Evolutionary conservation across 30 jellyfish, hydroid and myxozoan species (phyloP), one percentile per base, ranked within the genome.

Genomic region (Aurelia sp.): DNA sequence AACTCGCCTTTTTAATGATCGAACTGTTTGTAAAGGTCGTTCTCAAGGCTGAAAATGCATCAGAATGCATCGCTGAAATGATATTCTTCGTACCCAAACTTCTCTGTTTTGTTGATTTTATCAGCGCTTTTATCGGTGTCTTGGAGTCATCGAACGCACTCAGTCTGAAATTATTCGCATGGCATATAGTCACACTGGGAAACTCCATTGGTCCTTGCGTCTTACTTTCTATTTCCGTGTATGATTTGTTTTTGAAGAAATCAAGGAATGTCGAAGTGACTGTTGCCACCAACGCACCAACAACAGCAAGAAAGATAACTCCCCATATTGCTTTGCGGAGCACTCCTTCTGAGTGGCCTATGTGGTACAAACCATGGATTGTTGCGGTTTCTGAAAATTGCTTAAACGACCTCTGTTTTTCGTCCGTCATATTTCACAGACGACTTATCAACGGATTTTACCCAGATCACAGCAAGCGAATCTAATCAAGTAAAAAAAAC

Each of bases 131-230:
- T 0, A 79, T 20, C 13, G 13, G 12, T 15, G 55, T 41, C 20
- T 65, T 50, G 13, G 24, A 5, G 0, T 63, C 72, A 15, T 9
- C 7, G 20, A 79, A 79, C n/a, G 89, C 80, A 47, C 89, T 63
- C 55, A 61, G 16, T 24, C 73, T 61, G 51, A 60, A 79, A 78
- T 79, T 79, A 63, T 79, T 79, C 13, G 89, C 89, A 22, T 79
- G 89, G 89, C 89, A 79, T 18, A 79, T 48, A 20, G 89, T 79
- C 17, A 79, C 80, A 41, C 80, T 63, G n/a, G 89, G 89, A 19
- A 79, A 79, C 22, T 3, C 52, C 73, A 79, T 44, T 8, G 51
- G 15, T 16, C 58, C 48, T 30, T 24, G 55, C 35, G 89, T 62
- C 22, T 57, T 74, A 18, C 51, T 79, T 64, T 79, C 78, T 55